Percentiles rank a stretch among this genome's conserved stretches.
Conservation (phyloP, 1,140 invertebrate species). For the Drosophila nikananu region DNA sequence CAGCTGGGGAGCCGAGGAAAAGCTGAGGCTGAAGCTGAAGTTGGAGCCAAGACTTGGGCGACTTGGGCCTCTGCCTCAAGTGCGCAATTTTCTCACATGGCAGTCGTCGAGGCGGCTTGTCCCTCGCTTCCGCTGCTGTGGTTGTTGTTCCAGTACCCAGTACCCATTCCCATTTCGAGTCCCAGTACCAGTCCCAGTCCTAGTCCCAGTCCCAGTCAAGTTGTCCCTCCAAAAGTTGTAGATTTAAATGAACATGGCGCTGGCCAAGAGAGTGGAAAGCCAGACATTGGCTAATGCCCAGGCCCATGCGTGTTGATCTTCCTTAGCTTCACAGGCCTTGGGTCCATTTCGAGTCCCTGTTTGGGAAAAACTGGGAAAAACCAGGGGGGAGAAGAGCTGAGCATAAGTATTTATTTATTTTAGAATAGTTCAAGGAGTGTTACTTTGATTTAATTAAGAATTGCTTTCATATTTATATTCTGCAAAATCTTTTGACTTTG, state of each 20-base stretch:
- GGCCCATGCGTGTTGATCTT: slow-evolving; percentile 79
- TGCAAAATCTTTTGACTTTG: neutral
- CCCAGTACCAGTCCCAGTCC: slow-evolving; percentile 23
- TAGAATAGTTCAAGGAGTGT: too few relatives aligned
- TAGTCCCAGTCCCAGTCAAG: slow-evolving; percentile 60
- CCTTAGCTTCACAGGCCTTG: slow-evolving; percentile 36
- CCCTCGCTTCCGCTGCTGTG: slow-evolving; percentile 19
- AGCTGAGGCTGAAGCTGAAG: slow-evolving; percentile 3
- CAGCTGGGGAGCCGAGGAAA: slow-evolving; percentile 21
- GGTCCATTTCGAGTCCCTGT: slow-evolving; percentile 14
- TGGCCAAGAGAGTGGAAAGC: slow-evolving; percentile 54
- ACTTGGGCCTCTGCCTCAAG: slow-evolving; percentile 46
- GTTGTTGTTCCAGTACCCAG: slow-evolving; percentile 10
- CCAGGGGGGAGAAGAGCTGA: too few relatives aligned
- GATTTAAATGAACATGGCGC: slow-evolving; percentile 82
- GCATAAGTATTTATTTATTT: too few relatives aligned
- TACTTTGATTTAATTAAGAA: neutral
- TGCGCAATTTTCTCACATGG: slow-evolving; percentile 82
- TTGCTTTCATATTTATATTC: neutral
- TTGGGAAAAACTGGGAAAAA: slow-evolving; percentile 11
- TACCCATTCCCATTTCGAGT: slow-evolving; percentile 29
- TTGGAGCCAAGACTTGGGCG: neutral
- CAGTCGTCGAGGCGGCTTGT: slow-evolving; percentile 17
- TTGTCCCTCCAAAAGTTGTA: slow-evolving; percentile 84
- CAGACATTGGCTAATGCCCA: slow-evolving; percentile 65